Evolutionary conservation across 2,113 vertebrate species (phyloP), one percentile per base, ranked within the genome.

Genomic region (Asarcornis scutulata): DNA sequence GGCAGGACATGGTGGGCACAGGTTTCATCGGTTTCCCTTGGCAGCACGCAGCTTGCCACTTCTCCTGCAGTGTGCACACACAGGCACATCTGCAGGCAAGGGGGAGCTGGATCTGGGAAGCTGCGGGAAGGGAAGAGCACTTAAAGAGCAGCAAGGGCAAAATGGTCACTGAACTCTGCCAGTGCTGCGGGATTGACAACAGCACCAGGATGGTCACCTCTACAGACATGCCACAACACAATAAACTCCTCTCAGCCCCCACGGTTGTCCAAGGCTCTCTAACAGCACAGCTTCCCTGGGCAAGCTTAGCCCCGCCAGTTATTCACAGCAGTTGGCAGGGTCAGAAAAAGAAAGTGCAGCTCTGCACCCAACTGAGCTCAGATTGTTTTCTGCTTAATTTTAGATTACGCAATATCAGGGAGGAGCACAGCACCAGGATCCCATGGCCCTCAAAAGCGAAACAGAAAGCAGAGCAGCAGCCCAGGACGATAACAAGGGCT

Each of bases 41-140:
- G 4, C 63, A 36, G 80, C 58, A 38, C 34, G 31, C 53, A 67
- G 29, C 13, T 50, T 22, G 29, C 6, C 4, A 1, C 13, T 32
- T 34, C 56, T 44, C 50, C 32, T 6, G 58, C 1, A 0, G 55
- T 8, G 31, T 34, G 48, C 38, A 23, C 29, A 13, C 3, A 0
- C 3, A 9, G n/a, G 31, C 50, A 13, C 3, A 26, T 8, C 55
- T 48, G 50, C 1, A 0, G 78, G 17, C 0, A 0, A 48, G 22
- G 29, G 20, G 25, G 18, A 63, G 26, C 25, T 2, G 22, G 5
- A 23, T 9, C 44, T 34, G 60, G 16, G 31, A 63, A 74, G 17
- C 18, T 40, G 16, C 36, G 7, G 13, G 12, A 23, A 8, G 6
- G 7, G 3, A 74, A 18, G 72, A 48, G n/a, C 0, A 0, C 36